Percentiles rank a stretch among this genome's conserved stretches.
Evolutionary conservation across 1,140 invertebrate genomes (phyloP).

Genomic region (Pomacea maculata): DNA sequence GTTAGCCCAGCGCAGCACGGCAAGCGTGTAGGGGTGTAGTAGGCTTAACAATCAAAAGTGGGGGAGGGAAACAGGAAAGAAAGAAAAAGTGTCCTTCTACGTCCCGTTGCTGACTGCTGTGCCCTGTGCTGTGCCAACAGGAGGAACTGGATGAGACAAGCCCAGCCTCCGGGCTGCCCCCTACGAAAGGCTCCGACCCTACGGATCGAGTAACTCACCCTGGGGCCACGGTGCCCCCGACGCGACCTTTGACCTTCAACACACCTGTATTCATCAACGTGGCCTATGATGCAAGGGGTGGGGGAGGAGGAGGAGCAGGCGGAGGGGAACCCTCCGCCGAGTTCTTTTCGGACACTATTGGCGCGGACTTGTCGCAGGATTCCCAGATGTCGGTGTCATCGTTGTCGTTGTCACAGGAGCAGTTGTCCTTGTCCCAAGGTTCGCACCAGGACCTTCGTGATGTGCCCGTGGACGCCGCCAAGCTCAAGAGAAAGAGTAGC

Average conservation of each 20-base stretch:
- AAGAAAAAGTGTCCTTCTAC: conserved; percentile 15
- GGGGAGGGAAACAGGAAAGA: not conserved
- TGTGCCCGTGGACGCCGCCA: conserved; percentile 9
- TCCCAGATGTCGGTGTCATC: conserved; percentile 36
- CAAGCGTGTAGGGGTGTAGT: no score
- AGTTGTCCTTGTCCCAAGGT: conserved; percentile 33
- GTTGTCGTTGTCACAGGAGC: conserved; percentile 18
- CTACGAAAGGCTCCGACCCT: not conserved
- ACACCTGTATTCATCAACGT: not conserved
- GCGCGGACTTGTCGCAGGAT: conserved; percentile 39
- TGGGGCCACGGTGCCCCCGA: not conserved
- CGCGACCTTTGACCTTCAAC: not conserved
- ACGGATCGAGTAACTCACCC: not conserved
- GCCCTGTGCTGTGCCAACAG: conserved; percentile 14
- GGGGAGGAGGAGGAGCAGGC: not conserved
- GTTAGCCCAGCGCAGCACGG: no score
- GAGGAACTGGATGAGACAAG: conserved; percentile 17
- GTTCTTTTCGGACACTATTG: conserved; percentile 10
- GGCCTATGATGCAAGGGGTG: conserved; percentile 1
- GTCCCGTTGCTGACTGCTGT: conserved; percentile 3
- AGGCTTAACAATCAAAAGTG: no score
- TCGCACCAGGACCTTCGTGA: conserved; percentile 8
- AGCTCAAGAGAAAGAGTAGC: conserved; percentile 37
- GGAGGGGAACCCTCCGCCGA: not conserved
- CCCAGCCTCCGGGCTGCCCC: conserved; percentile 2